Evolutionary conservation across 2,797 vertebrate genomes (phyloP).

Genomic region (Ispidina lecontei): DNA sequence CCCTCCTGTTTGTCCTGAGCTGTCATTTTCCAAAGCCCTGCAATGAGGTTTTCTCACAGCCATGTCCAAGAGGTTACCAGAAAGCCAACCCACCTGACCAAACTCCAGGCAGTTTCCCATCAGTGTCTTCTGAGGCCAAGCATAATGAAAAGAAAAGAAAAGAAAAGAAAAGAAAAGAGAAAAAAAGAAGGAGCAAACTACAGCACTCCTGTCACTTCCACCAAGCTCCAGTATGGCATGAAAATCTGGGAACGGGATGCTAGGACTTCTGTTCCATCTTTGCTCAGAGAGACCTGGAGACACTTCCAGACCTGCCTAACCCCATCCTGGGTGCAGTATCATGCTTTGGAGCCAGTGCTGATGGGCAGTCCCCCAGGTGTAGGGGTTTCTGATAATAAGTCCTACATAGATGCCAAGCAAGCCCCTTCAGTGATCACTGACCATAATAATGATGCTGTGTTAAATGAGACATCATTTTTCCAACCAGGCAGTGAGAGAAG

Average conservation of each 20-base stretch:
- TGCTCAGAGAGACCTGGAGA: not conserved
- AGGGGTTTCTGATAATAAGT: not conserved
- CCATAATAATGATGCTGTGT: fast-evolving
- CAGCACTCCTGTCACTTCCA: not conserved
- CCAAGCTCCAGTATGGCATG: not conserved
- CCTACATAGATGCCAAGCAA: fast-evolving
- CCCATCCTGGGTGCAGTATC: fast-evolving
- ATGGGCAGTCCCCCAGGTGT: not conserved
- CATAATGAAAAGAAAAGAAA: not conserved
- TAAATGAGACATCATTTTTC: not conserved
- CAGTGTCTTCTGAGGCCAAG: not conserved
- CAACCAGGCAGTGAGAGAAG: not conserved
- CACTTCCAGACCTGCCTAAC: not conserved
- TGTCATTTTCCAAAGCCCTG: not conserved
- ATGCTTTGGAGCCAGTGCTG: not conserved
- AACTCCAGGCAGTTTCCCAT: not conserved
- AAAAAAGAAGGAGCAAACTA: not conserved
- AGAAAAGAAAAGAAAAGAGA: not conserved
- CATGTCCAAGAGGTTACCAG: not conserved
- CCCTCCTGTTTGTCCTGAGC: not conserved
- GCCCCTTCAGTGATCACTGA: not conserved
- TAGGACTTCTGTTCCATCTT: fast-evolving
- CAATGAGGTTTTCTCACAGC: not conserved
- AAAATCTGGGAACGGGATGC: not conserved
- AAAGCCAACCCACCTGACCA: not conserved